Conservation (phyloP, 2,888 invertebrate species). For the Agonum fuliginosum region DNA sequence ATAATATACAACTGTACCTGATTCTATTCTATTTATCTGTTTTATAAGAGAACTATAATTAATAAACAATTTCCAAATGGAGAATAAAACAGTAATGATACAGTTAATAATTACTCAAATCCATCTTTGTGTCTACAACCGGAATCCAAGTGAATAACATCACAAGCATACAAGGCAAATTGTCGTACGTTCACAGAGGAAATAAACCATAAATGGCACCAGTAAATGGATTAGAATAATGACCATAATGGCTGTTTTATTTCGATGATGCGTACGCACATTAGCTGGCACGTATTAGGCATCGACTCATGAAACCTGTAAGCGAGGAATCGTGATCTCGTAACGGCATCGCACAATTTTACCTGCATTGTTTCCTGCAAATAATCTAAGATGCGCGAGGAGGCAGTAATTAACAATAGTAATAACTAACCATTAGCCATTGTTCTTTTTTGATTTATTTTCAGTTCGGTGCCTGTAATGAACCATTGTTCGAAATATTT, state of each 20-base stretch:
- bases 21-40: conserved; percentile 18
- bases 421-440: conserved; percentile 49
- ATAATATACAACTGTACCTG: no score
- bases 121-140: conserved; percentile 6
- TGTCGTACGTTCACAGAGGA: not conserved
- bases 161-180: not conserved
- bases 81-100: conserved; percentile 1
- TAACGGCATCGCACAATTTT: conserved; percentile 50
- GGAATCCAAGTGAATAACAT: not conserved
- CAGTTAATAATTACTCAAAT: conserved; percentile 13
- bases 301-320: not conserved
- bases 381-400: conserved; percentile 34
- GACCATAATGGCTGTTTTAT: conserved; percentile 44
- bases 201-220: conserved; percentile 42
- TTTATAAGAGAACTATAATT: not conserved
- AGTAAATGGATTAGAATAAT: conserved; percentile 48
- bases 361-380: conserved; percentile 43
- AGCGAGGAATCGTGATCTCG: conserved; percentile 37
- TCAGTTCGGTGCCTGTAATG: conserved; percentile 24
- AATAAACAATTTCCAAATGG: not conserved
- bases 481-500: conserved; percentile 49
- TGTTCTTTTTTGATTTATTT: conserved; percentile 50
- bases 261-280: conserved; percentile 35
- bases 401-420: conserved; percentile 51
- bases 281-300: not conserved